These are phyloP conservation scores for Lycaon pictus DNA, from an alignment of 2,113 vertebrate species.

Conservation along the genomic window DNA sequence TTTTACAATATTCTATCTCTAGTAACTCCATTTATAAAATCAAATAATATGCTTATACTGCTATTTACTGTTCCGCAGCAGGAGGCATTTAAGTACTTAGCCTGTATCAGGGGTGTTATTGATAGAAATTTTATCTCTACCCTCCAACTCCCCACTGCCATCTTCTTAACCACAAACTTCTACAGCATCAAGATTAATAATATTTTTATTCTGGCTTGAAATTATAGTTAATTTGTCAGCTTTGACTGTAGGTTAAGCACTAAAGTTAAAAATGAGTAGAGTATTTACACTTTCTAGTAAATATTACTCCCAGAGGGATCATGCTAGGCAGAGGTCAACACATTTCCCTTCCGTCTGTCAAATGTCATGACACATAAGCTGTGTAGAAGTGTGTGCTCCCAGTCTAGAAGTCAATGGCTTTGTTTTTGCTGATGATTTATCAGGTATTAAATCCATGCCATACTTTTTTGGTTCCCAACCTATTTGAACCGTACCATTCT, in stretches of 20 bases:
- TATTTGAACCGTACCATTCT: neutral
- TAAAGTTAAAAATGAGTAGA: neutral
- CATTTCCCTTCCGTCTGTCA: neutral
- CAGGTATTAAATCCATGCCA: neutral
- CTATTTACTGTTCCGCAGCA: neutral
- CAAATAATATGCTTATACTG: neutral
- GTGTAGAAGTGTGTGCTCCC: neutral
- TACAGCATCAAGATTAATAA: slow-evolving; percentile 27
- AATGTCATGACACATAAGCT: neutral
- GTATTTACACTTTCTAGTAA: neutral
- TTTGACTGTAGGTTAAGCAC: neutral
- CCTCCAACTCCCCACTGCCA: neutral
- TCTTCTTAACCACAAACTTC: neutral
- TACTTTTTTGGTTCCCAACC: neutral
- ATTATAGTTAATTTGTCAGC: neutral
- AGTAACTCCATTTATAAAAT: neutral
- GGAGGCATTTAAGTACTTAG: neutral
- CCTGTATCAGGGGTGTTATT: neutral
- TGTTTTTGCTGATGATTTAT: neutral
- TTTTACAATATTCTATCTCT: neutral
- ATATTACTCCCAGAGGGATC: neutral
- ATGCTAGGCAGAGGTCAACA: neutral
- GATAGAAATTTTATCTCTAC: neutral
- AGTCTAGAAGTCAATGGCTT: neutral
- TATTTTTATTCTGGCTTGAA: neutral